Percentiles rank a stretch among this genome's conserved stretches.
phyloP scores from a whole-genome alignment of 1,140 invertebrate genomes.

The Leptinotarsa texana region DNA sequence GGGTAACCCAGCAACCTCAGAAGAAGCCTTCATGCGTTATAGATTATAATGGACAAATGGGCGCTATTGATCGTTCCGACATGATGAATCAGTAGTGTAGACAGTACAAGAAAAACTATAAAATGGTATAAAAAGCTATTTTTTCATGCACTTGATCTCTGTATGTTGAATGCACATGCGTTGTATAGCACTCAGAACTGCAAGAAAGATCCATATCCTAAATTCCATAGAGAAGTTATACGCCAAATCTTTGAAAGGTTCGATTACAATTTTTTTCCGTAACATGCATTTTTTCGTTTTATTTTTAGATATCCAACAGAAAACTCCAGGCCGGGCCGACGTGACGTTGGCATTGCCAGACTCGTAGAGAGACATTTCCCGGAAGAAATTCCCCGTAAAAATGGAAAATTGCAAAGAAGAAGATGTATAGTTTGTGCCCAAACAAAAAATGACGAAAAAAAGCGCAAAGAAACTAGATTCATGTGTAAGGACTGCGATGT shows the following conservation, averaged over 20 bases:
- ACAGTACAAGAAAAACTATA: constrained; percentile 40
- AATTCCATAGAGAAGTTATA: constrained; percentile 12
- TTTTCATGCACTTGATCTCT: constrained; percentile 46
- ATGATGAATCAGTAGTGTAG: constrained; percentile 38
- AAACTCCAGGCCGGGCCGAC: neutral
- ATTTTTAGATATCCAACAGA: neutral
- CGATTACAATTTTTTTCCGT: constrained; percentile 3
- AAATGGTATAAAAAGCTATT: constrained; percentile 52
- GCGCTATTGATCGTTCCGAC: constrained; percentile 49
- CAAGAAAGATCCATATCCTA: neutral
- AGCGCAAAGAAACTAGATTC: constrained; percentile 25
- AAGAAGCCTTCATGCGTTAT: constrained; percentile 43
- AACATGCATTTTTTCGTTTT: constrained; percentile 5
- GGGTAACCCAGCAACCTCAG: constrained; percentile 27
- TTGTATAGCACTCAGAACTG: constrained; percentile 8
- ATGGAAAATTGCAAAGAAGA: constrained; percentile 26
- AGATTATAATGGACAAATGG: constrained; percentile 52
- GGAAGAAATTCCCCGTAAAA: constrained; percentile 16
- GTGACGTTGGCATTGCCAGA: constrained; percentile 19
- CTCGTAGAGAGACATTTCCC: constrained; percentile 27
- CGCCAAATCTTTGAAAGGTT: constrained; percentile 11
- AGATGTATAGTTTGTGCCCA: constrained; percentile 30
- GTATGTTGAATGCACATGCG: constrained; percentile 43
- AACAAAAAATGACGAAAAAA: constrained; percentile 21
- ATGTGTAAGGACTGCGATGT: constrained; percentile 36